A percentile compares a stretch with the other conserved stretches of the same genome.
Evolutionary conservation across 2,113 vertebrate genomes (phyloP).

Genomic region (Ctenomys sociabilis): DNA sequence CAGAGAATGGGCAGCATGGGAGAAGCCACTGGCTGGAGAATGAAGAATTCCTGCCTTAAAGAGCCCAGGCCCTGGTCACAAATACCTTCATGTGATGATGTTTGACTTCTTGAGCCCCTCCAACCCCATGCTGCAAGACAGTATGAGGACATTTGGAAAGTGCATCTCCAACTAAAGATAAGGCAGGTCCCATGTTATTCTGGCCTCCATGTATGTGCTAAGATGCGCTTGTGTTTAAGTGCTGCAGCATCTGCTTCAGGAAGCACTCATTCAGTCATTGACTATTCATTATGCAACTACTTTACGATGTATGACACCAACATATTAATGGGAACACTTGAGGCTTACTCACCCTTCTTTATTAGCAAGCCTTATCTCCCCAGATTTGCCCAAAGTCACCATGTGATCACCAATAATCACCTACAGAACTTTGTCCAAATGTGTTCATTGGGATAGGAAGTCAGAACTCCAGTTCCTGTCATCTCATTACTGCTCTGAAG

Average conservation of each 20-base stretch:
- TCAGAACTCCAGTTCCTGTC: not conserved
- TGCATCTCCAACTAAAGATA: not conserved
- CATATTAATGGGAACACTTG: not conserved
- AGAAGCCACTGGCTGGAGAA: not conserved
- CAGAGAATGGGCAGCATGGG: not conserved
- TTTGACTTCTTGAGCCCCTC: not conserved
- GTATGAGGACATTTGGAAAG: not conserved
- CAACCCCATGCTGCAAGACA: not conserved
- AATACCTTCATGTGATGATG: not conserved
- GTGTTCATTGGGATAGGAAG: not conserved
- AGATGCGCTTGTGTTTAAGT: not conserved
- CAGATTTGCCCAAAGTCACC: not conserved
- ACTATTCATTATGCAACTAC: not conserved
- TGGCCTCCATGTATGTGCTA: not conserved
- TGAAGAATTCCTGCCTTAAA: not conserved
- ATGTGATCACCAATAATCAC: not conserved
- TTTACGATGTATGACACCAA: not conserved
- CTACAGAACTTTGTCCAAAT: not conserved
- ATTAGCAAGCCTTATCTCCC: not conserved
- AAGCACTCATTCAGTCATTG: conserved; percentile 14
- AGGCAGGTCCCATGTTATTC: not conserved
- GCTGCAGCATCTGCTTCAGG: not conserved
- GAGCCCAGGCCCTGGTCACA: not conserved
- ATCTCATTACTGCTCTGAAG: not conserved
- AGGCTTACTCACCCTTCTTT: not conserved